A percentile compares a stretch with the other conserved stretches of the same genome.
These are phyloP conservation scores for Poecile montanus DNA, from an alignment of 2,797 vertebrate genomes.

Conservation along the genomic window DNA sequence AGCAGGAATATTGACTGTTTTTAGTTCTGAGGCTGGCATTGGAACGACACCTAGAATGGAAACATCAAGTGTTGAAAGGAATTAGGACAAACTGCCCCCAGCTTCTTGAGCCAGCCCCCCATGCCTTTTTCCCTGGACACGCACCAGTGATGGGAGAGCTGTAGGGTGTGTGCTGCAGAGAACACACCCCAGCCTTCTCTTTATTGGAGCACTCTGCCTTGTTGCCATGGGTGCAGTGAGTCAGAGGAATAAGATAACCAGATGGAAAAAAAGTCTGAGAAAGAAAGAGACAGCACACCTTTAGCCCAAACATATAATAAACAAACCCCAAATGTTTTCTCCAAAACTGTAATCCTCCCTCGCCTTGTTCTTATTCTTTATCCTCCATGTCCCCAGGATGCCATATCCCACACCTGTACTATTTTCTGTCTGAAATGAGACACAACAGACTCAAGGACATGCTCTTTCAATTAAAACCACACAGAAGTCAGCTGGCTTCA, in stretches of 20 bases:
- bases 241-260: slow-evolving; percentile 90
- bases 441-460: neutral
- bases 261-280: slow-evolving; percentile 86
- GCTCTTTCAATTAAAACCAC: neutral
- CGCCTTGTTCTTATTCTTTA: neutral
- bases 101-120: neutral
- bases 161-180: slow-evolving; percentile 82
- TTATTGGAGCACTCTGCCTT: slow-evolving; percentile 63
- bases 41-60: slow-evolving; percentile 75
- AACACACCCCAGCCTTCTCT: slow-evolving; percentile 74
- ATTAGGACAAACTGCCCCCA: rapidly evolving
- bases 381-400: neutral
- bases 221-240: slow-evolving; percentile 81
- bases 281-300: slow-evolving; percentile 9
- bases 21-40: slow-evolving; percentile 70
- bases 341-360: neutral
- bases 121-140: neutral
- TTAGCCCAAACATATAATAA: neutral
- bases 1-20: slow-evolving; percentile 75
- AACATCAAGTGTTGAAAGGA: slow-evolving; percentile 1
- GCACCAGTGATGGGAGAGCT: slow-evolving; percentile 86
- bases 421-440: neutral
- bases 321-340: neutral
- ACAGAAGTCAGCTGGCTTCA: neutral
- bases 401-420: neutral